Base-by-base conservation (phyloP, 53 echinoderm and acorn worm genomes). In the Zoroaster sp. region DNA sequence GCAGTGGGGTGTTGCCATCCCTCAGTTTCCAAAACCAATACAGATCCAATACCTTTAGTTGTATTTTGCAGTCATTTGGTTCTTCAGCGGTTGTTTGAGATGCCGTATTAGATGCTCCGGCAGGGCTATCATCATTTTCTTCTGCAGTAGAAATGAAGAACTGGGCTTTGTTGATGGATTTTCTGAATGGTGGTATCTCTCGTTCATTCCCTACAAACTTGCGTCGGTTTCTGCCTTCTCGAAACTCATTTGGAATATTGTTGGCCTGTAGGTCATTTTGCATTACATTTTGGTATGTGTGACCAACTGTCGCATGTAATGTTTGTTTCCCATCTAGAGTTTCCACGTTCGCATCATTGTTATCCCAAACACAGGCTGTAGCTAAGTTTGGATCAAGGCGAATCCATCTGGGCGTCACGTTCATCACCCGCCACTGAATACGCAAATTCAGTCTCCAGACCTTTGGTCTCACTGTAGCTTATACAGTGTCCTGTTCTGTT, bases 241-340 rank as follows among this genome's bases (percentile, higher is more conserved):
- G 87, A n/a, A 65, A 77, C 77, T 20, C 30, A 11, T 28, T 14
- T 20, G n/a, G 25, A 71, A 4, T 70, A 8, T n/a, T 10, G 15
- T 33, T 53, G 37, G 45, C 1, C 32, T 31, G 59, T 47, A 59
- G 43, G 20, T 83, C 67, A 76, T 13, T 47, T 43, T 80, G 55
- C 52, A 66, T 21, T 45, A 92, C 51, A 90, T 92, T 94, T 74
- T 91, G 94, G 69, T 94, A 94, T n/a, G n/a, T n/a, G n/a, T n/a
- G n/a, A n/a, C n/a, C n/a, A n/a, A n/a, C n/a, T n/a, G n/a, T n/a
- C n/a, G n/a, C n/a, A n/a, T n/a, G n/a, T n/a, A n/a, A n/a, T n/a
- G n/a, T n/a, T n/a, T n/a, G n/a, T n/a, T n/a, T n/a, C n/a, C n/a
- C n/a, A n/a, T n/a, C n/a, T n/a, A n/a, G n/a, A n/a, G n/a, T n/a